phyloP scores from a whole-genome alignment of 2,113 vertebrate species.

The Mus spicilegus region DNA sequence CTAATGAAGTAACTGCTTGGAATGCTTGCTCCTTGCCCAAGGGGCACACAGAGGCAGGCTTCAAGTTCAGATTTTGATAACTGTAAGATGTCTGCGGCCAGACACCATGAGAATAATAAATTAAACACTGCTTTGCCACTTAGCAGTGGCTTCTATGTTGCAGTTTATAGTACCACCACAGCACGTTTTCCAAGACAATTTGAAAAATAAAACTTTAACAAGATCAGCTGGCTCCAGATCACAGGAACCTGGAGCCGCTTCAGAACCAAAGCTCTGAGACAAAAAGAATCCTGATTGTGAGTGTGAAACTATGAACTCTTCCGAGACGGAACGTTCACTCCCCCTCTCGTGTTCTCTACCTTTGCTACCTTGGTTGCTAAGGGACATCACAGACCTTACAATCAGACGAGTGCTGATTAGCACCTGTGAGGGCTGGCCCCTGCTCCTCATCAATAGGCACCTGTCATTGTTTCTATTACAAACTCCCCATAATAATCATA shows the following conservation, averaged over 20 bases:
- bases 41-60: not conserved
- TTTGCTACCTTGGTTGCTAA: not conserved
- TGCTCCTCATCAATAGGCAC: not conserved
- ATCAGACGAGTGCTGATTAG: not conserved
- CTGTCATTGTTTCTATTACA: not conserved
- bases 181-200: not conserved
- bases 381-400: not conserved
- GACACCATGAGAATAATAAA: not conserved
- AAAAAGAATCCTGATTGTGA: not conserved
- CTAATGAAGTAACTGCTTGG: not conserved
- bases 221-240: not conserved
- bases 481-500: not conserved
- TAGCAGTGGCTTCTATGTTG: not conserved
- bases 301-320: slow-evolving; percentile 22
- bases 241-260: not conserved
- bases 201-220: slow-evolving; percentile 7
- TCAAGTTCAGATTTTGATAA: slow-evolving; percentile 1
- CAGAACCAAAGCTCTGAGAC: not conserved
- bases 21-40: not conserved
- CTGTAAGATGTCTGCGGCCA: not conserved
- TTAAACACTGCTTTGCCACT: not conserved
- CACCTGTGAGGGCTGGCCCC: not conserved
- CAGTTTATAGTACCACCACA: not conserved
- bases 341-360: not conserved
- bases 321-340: not conserved